A percentile compares a stretch with the other conserved stretches of the same genome.
These are phyloP conservation scores for Drosophila macrothrix DNA, from an alignment of 2,888 invertebrate genomes.

Conservation along the genomic window DNA sequence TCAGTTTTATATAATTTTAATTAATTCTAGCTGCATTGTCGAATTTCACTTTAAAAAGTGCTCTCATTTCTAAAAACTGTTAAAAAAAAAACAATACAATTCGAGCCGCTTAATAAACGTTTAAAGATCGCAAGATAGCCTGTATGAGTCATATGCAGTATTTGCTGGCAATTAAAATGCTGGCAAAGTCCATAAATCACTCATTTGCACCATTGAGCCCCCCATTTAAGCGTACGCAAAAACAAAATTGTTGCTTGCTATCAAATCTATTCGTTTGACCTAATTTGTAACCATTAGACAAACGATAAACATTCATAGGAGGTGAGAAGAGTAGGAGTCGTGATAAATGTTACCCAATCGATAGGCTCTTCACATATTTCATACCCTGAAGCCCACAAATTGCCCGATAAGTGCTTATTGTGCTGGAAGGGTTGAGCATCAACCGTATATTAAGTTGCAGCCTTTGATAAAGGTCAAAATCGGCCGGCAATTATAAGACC, in stretches of 20 bases:
- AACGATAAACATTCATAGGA: conserved; percentile 59
- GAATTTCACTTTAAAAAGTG: neutral
- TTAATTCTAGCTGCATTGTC: too few relatives aligned
- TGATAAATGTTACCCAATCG: conserved; percentile 23
- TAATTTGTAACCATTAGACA: conserved; percentile 71
- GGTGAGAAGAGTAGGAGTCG: conserved; percentile 2
- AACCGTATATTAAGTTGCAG: conserved; percentile 63
- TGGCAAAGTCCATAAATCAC: conserved; percentile 60
- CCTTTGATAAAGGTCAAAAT: conserved; percentile 64
- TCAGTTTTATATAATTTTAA: conserved; percentile 10
- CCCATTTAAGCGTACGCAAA: conserved; percentile 27
- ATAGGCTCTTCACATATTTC: conserved; percentile 18
- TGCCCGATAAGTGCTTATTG: conserved; percentile 53
- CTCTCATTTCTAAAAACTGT: neutral
- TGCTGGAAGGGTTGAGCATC: conserved; percentile 60
- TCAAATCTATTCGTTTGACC: conserved; percentile 47
- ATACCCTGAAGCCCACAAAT: conserved; percentile 30
- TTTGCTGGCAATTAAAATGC: conserved; percentile 64
- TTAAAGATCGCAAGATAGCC: neutral
- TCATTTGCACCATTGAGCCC: conserved; percentile 64
- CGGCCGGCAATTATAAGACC: conserved; percentile 61
- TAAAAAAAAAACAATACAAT: neutral
- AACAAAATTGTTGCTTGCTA: conserved; percentile 20
- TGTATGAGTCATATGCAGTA: conserved; percentile 2
- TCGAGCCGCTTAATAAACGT: neutral